phyloP scores from a whole-genome alignment of 2,113 vertebrate species.

The Noturus placidus region DNA sequence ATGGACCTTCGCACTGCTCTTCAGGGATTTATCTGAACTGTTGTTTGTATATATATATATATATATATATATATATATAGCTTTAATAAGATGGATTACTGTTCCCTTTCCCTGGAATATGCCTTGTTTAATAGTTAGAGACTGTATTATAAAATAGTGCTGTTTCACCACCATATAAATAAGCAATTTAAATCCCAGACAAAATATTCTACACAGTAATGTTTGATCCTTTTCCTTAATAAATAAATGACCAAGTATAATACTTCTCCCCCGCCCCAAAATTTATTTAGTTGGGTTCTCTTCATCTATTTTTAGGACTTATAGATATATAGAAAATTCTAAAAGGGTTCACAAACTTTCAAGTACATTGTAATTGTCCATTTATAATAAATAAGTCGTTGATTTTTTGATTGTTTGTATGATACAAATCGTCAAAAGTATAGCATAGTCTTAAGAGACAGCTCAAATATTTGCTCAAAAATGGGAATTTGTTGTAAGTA shows the following conservation, averaged over 20 bases:
- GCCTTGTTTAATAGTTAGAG: neutral
- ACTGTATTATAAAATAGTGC: neutral
- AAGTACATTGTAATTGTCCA: neutral
- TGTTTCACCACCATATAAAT: neutral
- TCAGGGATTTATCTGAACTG: neutral
- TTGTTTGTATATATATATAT: too few relatives aligned
- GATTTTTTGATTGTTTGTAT: neutral
- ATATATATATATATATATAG: too few relatives aligned
- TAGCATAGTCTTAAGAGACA: too few relatives aligned
- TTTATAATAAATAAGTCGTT: neutral
- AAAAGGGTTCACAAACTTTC: too few relatives aligned
- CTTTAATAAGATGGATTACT: neutral
- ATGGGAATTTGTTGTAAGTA: too few relatives aligned
- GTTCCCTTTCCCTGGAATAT: neutral
- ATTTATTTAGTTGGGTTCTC: too few relatives aligned
- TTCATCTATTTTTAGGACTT: too few relatives aligned
- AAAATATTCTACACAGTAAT: neutral
- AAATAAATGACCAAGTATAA: too few relatives aligned
- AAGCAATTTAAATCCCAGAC: neutral
- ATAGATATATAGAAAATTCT: too few relatives aligned
- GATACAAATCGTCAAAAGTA: neutral
- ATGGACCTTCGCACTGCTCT: neutral
- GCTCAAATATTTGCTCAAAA: too few relatives aligned
- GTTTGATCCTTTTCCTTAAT: too few relatives aligned
- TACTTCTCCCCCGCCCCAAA: too few relatives aligned